Evolutionary conservation across 2,888 invertebrate genomes (phyloP).

Genomic region (Gastracanthus pulcherrimus): DNA sequence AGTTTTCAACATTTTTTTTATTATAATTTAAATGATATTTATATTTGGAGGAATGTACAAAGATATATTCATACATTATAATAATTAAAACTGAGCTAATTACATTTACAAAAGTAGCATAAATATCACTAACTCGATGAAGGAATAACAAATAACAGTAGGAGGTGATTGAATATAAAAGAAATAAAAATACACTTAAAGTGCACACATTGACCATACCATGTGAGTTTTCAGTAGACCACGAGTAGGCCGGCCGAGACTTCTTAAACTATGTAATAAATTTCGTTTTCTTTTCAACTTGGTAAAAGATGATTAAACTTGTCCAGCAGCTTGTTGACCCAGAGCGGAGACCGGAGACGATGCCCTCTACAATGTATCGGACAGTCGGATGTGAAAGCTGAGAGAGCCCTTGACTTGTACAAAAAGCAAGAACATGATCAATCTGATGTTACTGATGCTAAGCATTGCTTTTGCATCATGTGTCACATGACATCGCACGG

Average conservation of each 20-base stretch:
- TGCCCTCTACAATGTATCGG: slow-evolving; percentile 64
- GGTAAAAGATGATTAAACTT: slow-evolving; percentile 76
- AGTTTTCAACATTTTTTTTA: not conserved
- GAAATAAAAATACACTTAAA: slow-evolving; percentile 60
- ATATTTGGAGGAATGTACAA: too few species aligned
- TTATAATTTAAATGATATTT: too few species aligned
- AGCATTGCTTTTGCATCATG: slow-evolving; percentile 74
- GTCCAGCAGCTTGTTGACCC: slow-evolving; percentile 75
- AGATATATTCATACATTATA: not conserved
- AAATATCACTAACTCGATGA: too few species aligned
- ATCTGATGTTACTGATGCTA: slow-evolving; percentile 74
- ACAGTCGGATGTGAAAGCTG: slow-evolving; percentile 58
- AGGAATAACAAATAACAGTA: slow-evolving; percentile 69
- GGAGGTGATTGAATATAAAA: slow-evolving; percentile 64
- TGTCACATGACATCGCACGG: slow-evolving; percentile 75
- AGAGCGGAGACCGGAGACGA: slow-evolving; percentile 66
- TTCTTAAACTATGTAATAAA: slow-evolving; percentile 65
- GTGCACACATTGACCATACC: slow-evolving; percentile 73
- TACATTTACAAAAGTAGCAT: too few species aligned
- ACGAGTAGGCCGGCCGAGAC: slow-evolving; percentile 75
- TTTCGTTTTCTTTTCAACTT: slow-evolving; percentile 66
- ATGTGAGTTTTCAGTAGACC: slow-evolving; percentile 76
- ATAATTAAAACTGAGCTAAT: too few species aligned
- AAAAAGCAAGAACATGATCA: slow-evolving; percentile 69
- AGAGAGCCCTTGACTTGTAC: slow-evolving; percentile 70